Base-by-base conservation (phyloP, 53 echinoderm and acorn worm genomes). In the Holothuria leucospilota region DNA sequence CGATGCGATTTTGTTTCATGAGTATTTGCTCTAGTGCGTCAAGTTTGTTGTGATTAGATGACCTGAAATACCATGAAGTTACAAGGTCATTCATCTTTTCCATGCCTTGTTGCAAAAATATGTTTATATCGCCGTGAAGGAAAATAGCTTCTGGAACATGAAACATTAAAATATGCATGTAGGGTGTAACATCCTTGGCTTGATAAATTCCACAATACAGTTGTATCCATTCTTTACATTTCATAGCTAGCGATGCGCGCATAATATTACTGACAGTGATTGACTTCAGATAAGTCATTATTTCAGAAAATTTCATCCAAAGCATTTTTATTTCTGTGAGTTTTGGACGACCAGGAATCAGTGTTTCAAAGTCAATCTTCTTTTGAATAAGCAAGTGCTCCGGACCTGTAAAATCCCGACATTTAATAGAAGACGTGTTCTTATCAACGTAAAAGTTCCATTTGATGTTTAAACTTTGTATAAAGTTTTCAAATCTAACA, bases 71-170 rank as follows among this genome's bases (percentile, higher is more conserved):
- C n/a, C n/a, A n/a, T n/a, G n/a, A n/a, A n/a, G n/a, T n/a, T n/a
- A n/a, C n/a, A n/a, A n/a, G n/a, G n/a, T n/a, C n/a, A n/a, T n/a
- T n/a, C n/a, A n/a, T n/a, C n/a, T n/a, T n/a, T n/a, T n/a, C 89
- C 82, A 92, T 89, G 34, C 82, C 86, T 85, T 92, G 92, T 20
- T 92, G 92, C 2, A 84, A 89, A 42, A 89, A 89, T 12, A 69
- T 27, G 20, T 86, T 82, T 23, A 90, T 87, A 51, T 58, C 25
- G 6, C 74, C 67, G 82, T 90, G 87, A 10, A 71, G 14, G 64
- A 42, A 21, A 14, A 90, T 15, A 85, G 69, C n/a, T n/a, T n/a
- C n/a, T n/a, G n/a, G n/a, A n/a, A n/a, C n/a, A n/a, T n/a, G n/a
- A n/a, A n/a, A n/a, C n/a, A n/a, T n/a, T n/a, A n/a, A n/a, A n/a